Evolutionary conservation across 2,888 invertebrate species (phyloP).

Genomic region (Yponomeuta plumbellus): DNA sequence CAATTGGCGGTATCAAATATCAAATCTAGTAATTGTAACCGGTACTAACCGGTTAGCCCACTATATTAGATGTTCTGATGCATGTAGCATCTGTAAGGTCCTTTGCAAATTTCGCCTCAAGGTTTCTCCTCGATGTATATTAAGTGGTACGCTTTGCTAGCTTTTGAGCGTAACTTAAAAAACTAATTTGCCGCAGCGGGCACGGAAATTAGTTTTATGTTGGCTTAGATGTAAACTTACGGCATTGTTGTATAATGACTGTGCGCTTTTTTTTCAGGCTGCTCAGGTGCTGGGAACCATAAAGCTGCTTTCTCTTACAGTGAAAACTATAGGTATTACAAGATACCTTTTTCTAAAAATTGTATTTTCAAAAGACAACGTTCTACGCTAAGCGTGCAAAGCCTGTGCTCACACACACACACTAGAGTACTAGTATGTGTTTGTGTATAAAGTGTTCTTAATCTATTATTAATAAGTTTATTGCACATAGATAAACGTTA

Average conservation of each 20-base stretch:
- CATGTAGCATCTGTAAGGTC: too few species aligned
- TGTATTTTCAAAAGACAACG: too few species aligned
- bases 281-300: neutral
- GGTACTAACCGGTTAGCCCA: too few species aligned
- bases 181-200: conserved; percentile 10
- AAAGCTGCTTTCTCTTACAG: neutral
- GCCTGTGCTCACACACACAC: too few species aligned
- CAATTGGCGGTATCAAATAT: too few species aligned
- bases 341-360: neutral
- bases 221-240: conserved; percentile 4
- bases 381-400: too few species aligned
- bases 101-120: neutral
- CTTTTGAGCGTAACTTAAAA: conserved; percentile 5
- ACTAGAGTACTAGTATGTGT: too few species aligned
- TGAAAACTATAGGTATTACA: neutral
- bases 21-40: too few species aligned
- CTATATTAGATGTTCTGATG: too few species aligned
- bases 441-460: too few species aligned
- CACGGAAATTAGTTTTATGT: conserved; percentile 5
- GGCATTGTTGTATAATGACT: neutral
- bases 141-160: neutral
- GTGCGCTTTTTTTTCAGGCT: neutral
- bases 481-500: too few species aligned
- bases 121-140: neutral
- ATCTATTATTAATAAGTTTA: too few species aligned